phyloP scores from a whole-genome alignment of 30 jellyfish, hydroid and myxozoan species.

The Cassiopea xamachana region DNA sequence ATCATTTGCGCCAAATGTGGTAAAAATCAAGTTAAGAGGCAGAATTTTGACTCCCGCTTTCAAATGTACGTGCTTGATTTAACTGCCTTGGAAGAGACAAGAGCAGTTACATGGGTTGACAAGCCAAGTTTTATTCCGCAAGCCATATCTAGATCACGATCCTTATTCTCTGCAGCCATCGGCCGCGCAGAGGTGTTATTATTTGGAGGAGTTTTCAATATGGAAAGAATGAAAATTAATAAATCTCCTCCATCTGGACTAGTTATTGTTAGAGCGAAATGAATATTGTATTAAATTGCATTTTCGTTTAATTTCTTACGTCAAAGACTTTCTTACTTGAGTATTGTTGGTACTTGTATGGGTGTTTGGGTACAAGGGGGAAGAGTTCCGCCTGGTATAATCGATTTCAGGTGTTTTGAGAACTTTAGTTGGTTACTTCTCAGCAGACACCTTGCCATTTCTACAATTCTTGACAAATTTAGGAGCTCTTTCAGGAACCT shows the following conservation, averaged over 20 bases:
- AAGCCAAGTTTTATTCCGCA: conserved; percentile 51
- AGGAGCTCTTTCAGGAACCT: too few species aligned
- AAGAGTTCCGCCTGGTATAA: too few species aligned
- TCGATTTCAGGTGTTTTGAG: too few species aligned
- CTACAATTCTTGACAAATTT: too few species aligned
- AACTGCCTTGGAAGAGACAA: conserved; percentile 2
- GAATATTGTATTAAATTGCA: background rate
- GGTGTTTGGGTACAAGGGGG: too few species aligned
- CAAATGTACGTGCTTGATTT: conserved; percentile 86
- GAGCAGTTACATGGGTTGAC: conserved; percentile 59
- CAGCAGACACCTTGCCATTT: too few species aligned
- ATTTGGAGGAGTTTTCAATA: conserved; percentile 88
- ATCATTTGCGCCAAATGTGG: conserved; percentile 28
- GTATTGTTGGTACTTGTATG: too few species aligned
- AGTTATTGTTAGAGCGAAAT: conserved; percentile 10
- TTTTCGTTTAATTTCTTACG: too few species aligned
- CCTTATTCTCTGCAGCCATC: conserved; percentile 60
- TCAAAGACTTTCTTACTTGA: background rate
- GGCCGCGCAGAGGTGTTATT: conserved; percentile 85
- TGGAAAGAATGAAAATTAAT: conserved; percentile 34
- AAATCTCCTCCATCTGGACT: conserved; percentile 52
- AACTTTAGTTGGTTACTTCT: too few species aligned
- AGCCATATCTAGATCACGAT: conserved; percentile 78
- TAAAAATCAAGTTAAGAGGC: conserved; percentile 30
- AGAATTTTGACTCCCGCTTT: conserved; percentile 51